A percentile compares a stretch with the other conserved stretches of the same genome.
Conservation (phyloP, 1,140 invertebrate genomes). For the Leptinotarsa defecta region DNA sequence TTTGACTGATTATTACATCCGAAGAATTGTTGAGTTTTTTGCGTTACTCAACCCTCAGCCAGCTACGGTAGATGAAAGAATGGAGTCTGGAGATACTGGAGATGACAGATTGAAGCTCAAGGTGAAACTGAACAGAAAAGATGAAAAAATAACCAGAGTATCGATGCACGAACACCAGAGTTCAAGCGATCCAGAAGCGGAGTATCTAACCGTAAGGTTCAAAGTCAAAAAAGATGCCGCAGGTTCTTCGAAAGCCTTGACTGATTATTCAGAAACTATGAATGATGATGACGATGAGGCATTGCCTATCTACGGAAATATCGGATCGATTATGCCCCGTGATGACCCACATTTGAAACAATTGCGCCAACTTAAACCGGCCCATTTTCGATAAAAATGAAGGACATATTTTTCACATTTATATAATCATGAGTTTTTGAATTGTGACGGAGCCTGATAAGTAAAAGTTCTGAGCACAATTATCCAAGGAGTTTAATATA, state of each 20-base stretch:
- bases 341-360: background rate
- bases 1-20: background rate
- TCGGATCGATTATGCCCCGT: background rate
- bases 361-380: background rate
- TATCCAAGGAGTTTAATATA: too few species aligned
- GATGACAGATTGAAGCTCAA: constrained; percentile 7
- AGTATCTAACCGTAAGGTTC: constrained; percentile 6
- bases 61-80: background rate
- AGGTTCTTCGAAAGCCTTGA: too few species aligned
- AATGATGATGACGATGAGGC: too few species aligned
- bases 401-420: too few species aligned
- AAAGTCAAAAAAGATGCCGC: background rate
- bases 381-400: too few species aligned
- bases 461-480: too few species aligned
- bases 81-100: background rate
- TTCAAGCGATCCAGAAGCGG: constrained; percentile 2
- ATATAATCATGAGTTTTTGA: too few species aligned
- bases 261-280: too few species aligned
- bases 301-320: too few species aligned
- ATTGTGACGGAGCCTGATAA: too few species aligned
- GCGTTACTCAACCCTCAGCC: background rate
- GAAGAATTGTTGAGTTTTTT: background rate
- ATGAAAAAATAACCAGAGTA: background rate
- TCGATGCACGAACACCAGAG: background rate
- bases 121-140: constrained; percentile 3